Percentiles rank a stretch among this genome's conserved stretches.
phyloP scores from a whole-genome alignment of 2,888 invertebrate genomes.

The Limenitis camilla region DNA sequence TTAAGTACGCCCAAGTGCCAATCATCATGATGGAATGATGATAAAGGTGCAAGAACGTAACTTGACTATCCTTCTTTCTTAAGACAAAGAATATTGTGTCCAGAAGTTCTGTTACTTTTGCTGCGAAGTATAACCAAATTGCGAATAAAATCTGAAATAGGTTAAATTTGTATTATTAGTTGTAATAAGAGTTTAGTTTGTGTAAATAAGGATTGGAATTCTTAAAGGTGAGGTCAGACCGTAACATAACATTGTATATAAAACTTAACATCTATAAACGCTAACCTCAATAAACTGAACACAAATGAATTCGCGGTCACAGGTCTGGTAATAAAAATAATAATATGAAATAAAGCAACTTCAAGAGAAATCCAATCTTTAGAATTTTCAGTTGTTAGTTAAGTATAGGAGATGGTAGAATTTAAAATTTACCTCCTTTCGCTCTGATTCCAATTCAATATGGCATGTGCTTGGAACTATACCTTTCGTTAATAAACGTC shows the following conservation, averaged over 20 bases:
- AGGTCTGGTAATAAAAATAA: background rate
- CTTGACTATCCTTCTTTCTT: conserved; percentile 84
- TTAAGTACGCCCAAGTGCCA: conserved; percentile 82
- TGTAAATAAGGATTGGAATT: no score
- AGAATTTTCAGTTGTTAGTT: no score
- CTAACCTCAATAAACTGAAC: no score
- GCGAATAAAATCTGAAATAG: conserved; percentile 57
- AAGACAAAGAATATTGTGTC: conserved; percentile 92
- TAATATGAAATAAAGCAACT: no score
- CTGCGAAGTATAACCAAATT: conserved; percentile 81
- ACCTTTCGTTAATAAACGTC: conserved; percentile 44
- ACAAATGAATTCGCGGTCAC: no score
- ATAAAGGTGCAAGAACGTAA: conserved; percentile 91
- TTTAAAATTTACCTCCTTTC: conserved; percentile 30
- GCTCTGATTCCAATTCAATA: conserved; percentile 35
- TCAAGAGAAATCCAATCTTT: no score
- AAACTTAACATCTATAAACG: background rate
- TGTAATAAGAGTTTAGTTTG: no score
- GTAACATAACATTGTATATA: no score
- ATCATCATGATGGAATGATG: conserved; percentile 86
- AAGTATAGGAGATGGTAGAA: no score
- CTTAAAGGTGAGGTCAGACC: no score
- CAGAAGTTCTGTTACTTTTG: conserved; percentile 83
- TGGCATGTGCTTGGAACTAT: conserved; percentile 44
- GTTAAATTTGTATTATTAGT: conserved; percentile 28